Evolutionary conservation across 2,797 vertebrate species (phyloP), one percentile per base, ranked within the genome.

Genomic region (Danio tinwini): DNA sequence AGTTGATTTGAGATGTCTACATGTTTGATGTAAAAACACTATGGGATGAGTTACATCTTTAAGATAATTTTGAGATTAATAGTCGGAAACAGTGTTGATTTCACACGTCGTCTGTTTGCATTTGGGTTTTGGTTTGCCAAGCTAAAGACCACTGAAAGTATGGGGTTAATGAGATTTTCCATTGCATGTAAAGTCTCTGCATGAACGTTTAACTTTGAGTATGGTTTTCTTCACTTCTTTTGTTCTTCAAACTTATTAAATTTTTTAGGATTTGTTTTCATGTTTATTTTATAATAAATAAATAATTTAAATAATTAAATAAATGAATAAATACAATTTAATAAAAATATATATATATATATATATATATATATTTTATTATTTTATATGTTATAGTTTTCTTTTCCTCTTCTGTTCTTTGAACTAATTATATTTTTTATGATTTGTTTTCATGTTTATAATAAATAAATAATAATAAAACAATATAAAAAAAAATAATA

Each of bases 81-180:
- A 68, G 37, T 29, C 8, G 49, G 19, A 19, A n/a, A n/a, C n/a
- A n/a, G n/a, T 52, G 5, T 53, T 62, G 7, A 11, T 14, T 65
- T 65, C 39, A 55, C 40, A 61, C 16, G 40, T 39, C 12, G 5
- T 6, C 61, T 76, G 7, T 29, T 45, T 67, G 10, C 8, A 47
- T 37, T 5, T 37, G 0, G 10, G 16, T n/a, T 75, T 67, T 55
- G 19, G 19, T 56, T 68, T 47, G 58, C 16, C 14, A 14, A 5
- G 17, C 47, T 42, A 1, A 47, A 67, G 10, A 39, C 52, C 63
- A 76, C 42, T 47, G 40, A 67, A 56, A 5, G 42, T 6, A 5
- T 68, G 63, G 49, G 53, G 21, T 68, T 16, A 58, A 1, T n/a
- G 56, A 58, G 67, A 65, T 52, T 67, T 76, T 76, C 74, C 74